Evolutionary conservation across 1,140 invertebrate species (phyloP), one percentile per base, ranked within the genome.

Genomic region (Ganaspis sp.): DNA sequence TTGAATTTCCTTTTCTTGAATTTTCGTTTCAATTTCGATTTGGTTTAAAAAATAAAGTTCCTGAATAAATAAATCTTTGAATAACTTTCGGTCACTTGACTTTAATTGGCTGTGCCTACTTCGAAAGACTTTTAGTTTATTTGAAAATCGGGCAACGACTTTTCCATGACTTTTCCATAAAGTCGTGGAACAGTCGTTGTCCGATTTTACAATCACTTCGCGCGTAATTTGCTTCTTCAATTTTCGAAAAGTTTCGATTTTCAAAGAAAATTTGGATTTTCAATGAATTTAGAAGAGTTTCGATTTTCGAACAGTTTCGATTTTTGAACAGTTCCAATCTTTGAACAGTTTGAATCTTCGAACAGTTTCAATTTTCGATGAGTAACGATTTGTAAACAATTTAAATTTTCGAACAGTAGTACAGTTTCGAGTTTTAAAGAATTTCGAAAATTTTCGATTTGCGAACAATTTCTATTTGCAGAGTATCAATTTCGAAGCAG

Each of bases 121-220:
- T 64, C 4, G 4, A 49, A n/a, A 49, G 15, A 17, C 2, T 49
- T 64, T 34, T 34, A 73, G 17, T 75, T 75, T 76, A 38, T 19
- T 76, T 71, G 54, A 71, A 75, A 77, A 76, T 6, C 0, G 54
- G 45, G 69, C 72, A 19, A 79, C 83, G 81, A 34, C 83, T 85
- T 79, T 86, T 72, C 80, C 84, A 81, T 69, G 76, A 84, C 71
- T 83, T 77, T 81, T 53, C 19, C 17, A 12, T 49, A 79, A 69
- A 83, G 58, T 82, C 69, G 11, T 81, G 81, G 73, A 80, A 83
- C 84, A 84, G 79, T 80, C 76, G 82, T 83, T 78, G 54, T 53
- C 70, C 58, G 53, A 78, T 72, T 23, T 29, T 54, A 72, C 21
- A 58, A 81, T 73, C 9, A 70, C 53, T 37, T 74, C 19, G 37